These are phyloP conservation scores for Pyxicephalus adspersus DNA, from an alignment of 2,113 vertebrate genomes.

Conservation along the genomic window DNA sequence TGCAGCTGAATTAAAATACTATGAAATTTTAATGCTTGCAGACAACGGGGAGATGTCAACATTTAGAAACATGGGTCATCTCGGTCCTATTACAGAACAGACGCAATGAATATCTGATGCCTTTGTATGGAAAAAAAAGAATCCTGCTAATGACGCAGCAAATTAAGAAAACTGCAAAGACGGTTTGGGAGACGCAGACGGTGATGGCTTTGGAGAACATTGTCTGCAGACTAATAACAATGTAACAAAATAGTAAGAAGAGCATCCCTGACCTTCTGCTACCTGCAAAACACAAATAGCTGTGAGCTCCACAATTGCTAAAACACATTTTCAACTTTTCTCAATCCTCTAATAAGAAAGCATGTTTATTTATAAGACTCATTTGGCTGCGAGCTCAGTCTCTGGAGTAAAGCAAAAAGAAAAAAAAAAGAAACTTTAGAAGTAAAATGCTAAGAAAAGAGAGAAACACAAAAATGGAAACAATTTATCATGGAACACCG, in stretches of 20 bases:
- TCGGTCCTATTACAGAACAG: conserved; percentile 35
- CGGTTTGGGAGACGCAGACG: not conserved
- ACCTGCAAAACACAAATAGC: conserved; percentile 9
- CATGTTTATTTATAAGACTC: conserved; percentile 42
- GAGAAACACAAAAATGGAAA: not conserved
- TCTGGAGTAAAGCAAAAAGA: not conserved
- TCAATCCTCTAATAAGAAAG: conserved; percentile 39
- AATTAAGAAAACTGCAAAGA: conserved; percentile 8
- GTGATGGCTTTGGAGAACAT: not conserved
- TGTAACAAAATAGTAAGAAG: conserved; percentile 13
- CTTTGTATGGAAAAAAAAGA: not conserved
- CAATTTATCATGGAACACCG: not conserved
- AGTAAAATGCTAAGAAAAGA: conserved; percentile 5
- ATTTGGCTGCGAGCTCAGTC: conserved; percentile 1
- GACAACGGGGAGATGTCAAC: conserved; percentile 41
- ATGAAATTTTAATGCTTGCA: conserved; percentile 47
- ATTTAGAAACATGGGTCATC: conserved; percentile 39
- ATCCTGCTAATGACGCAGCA: conserved; percentile 13
- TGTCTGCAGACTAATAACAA: conserved; percentile 25
- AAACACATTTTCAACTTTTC: not conserved
- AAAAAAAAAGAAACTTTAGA: conserved; percentile 7
- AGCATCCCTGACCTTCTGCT: conserved; percentile 26
- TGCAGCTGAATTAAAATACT: conserved; percentile 39
- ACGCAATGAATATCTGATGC: conserved; percentile 2
- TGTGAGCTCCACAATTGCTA: not conserved